Conservation (phyloP, 2,113 vertebrate genomes). For the Balaeniceps rex region DNA sequence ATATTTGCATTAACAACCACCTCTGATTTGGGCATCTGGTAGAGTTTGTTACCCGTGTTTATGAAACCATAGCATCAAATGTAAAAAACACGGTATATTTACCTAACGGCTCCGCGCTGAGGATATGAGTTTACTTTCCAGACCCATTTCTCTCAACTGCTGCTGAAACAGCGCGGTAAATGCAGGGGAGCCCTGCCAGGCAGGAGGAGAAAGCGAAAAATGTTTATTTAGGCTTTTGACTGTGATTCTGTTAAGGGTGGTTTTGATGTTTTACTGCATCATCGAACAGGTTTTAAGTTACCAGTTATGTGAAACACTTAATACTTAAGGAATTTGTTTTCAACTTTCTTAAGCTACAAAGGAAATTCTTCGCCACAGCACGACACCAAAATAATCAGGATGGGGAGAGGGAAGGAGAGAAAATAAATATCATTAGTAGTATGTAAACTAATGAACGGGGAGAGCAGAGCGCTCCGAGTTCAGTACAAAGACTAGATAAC, state of each 20-base stretch:
- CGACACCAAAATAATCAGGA: background rate
- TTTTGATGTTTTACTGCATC: background rate
- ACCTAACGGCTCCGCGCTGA: background rate
- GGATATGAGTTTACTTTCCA: background rate
- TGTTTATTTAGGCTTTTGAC: background rate
- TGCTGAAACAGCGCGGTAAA: background rate
- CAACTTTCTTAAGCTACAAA: background rate
- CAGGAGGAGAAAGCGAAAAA: background rate
- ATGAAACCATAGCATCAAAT: background rate
- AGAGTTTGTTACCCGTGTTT: background rate
- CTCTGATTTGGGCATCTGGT: conserved; percentile 24
- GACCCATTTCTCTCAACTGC: background rate
- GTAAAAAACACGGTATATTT: background rate
- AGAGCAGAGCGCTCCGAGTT: background rate
- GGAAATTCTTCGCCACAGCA: background rate
- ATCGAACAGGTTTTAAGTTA: background rate
- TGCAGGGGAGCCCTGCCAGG: background rate
- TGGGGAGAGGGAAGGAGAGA: background rate
- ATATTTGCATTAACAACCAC: conserved; percentile 3
- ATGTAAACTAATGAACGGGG: background rate
- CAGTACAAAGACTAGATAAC: background rate
- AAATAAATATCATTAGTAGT: background rate
- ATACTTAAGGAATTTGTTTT: background rate
- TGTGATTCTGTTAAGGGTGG: background rate
- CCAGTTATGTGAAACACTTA: background rate